Percentiles rank a stretch among this genome's conserved stretches.
Conservation (phyloP, 2,888 invertebrate genomes). For the Chromoteleia sp. region DNA sequence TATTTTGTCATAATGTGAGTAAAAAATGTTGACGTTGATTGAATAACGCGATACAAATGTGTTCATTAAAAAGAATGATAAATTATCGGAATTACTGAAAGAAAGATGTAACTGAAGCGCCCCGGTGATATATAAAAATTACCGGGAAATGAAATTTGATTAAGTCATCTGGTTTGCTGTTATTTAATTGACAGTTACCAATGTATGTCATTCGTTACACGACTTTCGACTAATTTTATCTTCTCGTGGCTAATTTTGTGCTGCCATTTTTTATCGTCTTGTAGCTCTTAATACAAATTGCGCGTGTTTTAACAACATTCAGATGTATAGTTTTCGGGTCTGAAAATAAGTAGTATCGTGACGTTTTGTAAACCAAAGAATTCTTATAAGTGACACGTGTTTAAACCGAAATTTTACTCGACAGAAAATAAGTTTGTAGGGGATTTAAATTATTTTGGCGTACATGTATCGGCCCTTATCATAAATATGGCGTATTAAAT, state of each 20-base stretch:
- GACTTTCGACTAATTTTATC: conserved; percentile 19
- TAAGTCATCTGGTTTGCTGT: neutral
- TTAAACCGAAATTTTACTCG: neutral
- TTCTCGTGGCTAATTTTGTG: conserved; percentile 8
- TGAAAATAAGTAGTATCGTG: neutral
- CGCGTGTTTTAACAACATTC: neutral
- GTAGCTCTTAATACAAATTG: neutral
- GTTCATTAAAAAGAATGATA: conserved; percentile 39
- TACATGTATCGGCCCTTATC: no score
- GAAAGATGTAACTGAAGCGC: conserved; percentile 16
- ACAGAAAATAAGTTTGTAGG: neutral
- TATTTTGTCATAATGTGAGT: conserved; percentile 19
- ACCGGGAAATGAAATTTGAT: conserved; percentile 15
- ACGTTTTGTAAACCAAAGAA: neutral
- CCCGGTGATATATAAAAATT: conserved; percentile 13
- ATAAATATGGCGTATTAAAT: no score
- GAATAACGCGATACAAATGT: conserved; percentile 22
- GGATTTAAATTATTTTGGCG: no score
- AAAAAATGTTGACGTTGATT: conserved; percentile 35
- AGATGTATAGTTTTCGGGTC: neutral
- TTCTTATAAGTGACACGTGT: neutral
- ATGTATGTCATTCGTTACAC: conserved; percentile 21
- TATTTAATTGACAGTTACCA: conserved; percentile 29
- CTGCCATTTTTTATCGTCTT: neutral
- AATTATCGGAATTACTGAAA: conserved; percentile 25